Percentiles rank a stretch among this genome's conserved stretches.
These are phyloP conservation scores for Syritta pipiens DNA, from an alignment of 2,888 invertebrate genomes.

Conservation along the genomic window DNA sequence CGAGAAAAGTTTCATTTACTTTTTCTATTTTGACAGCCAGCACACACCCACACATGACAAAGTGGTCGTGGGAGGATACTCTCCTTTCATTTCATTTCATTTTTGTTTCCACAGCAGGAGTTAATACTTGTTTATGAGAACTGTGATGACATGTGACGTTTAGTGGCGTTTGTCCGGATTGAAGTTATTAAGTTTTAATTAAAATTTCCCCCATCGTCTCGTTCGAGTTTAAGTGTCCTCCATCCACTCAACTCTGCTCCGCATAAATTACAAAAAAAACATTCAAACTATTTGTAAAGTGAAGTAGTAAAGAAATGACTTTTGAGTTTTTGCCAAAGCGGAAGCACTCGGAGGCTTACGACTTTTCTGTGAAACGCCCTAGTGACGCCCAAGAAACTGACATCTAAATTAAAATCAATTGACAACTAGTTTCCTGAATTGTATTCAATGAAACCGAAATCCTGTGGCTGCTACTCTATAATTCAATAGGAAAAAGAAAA, in stretches of 20 bases:
- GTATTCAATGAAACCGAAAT: conserved; percentile 55
- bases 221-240: background rate
- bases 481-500: conserved; percentile 32
- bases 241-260: no score
- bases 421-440: conserved; percentile 56
- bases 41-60: conserved; percentile 40
- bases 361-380: conserved; percentile 34
- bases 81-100: no score
- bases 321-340: conserved; percentile 42
- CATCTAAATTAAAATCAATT: conserved; percentile 65
- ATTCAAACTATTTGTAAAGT: conserved; percentile 12
- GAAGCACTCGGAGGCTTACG: conserved; percentile 14
- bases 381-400: conserved; percentile 54
- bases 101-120: conserved; percentile 2
- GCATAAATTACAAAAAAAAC: conserved; percentile 38
- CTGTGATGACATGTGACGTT: conserved; percentile 32
- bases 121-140: conserved; percentile 38
- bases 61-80: conserved; percentile 34
- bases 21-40: conserved; percentile 36
- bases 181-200: conserved; percentile 45
- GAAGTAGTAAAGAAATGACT: background rate
- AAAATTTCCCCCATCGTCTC: no score
- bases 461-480: conserved; percentile 38
- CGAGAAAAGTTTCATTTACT: conserved; percentile 13
- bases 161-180: conserved; percentile 10